A percentile compares a stretch with the other conserved stretches of the same genome.
These are phyloP conservation scores for Sphaerophoria taeniata DNA, from an alignment of 2,888 invertebrate species.

Conservation along the genomic window DNA sequence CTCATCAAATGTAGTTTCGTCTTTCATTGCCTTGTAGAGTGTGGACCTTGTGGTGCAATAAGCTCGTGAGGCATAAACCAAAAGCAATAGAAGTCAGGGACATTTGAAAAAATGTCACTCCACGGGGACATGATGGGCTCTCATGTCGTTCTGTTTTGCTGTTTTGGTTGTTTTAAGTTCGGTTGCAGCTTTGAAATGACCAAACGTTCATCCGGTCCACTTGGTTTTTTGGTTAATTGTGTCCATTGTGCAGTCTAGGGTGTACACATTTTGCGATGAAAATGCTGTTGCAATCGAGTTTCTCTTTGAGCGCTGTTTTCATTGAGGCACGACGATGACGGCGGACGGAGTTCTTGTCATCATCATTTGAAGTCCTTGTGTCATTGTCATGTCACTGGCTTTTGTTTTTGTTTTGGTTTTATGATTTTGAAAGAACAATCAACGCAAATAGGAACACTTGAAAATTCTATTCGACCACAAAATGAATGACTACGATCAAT, in stretches of 20 bases:
- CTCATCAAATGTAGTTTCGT: too few relatives aligned
- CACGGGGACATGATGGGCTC: constrained; percentile 34
- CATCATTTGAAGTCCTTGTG: background rate
- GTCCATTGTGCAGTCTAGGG: constrained; percentile 1
- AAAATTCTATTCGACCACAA: background rate
- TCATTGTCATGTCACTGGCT: background rate
- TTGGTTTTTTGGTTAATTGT: constrained; percentile 26
- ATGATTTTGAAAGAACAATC: background rate
- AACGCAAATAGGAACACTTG: background rate
- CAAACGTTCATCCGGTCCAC: constrained; percentile 30
- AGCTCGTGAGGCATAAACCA: too few relatives aligned
- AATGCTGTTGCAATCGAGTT: background rate
- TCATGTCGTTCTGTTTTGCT: constrained; percentile 17
- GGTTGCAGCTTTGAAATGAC: background rate
- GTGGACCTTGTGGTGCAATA: too few relatives aligned
- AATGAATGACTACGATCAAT: background rate
- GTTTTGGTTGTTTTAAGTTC: constrained; percentile 19
- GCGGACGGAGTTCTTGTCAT: too few relatives aligned
- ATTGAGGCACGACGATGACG: too few relatives aligned
- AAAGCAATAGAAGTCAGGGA: background rate
- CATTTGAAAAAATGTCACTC: constrained; percentile 42
- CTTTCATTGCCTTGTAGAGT: too few relatives aligned
- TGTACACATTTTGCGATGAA: constrained; percentile 4
- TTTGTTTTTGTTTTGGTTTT: background rate
- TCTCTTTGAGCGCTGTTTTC: too few relatives aligned